Evolutionary conservation across 2,888 invertebrate genomes (phyloP).

Genomic region (Aelia acuminata): DNA sequence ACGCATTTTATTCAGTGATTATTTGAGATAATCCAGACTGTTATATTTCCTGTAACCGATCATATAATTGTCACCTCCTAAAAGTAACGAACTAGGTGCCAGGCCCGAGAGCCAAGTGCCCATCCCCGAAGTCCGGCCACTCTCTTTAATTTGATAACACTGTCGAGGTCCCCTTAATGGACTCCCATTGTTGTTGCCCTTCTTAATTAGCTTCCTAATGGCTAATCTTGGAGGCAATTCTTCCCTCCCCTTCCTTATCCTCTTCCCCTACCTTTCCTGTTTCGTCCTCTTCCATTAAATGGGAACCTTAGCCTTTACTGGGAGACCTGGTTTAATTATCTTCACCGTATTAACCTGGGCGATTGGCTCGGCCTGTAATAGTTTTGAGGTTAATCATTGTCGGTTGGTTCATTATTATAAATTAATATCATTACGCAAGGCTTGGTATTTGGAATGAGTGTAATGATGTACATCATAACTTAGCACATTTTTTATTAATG

Average conservation of each 20-base stretch:
- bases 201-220: constrained; percentile 41
- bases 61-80: no score
- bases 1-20: no score
- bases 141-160: constrained; percentile 46
- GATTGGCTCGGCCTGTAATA: neutral
- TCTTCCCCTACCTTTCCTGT: neutral
- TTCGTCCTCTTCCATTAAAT: neutral
- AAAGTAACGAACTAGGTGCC: neutral
- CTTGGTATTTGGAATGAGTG: no score
- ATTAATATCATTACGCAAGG: no score
- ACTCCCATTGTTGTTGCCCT: neutral
- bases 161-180: neutral
- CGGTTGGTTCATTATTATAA: no score
- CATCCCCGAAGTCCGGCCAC: neutral
- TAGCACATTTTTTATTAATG: no score
- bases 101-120: neutral
- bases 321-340: neutral
- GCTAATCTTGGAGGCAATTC: neutral
- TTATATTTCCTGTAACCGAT: no score
- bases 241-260: neutral
- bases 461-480: no score
- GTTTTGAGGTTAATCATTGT: neutral
- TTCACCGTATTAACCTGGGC: neutral
- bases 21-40: no score
- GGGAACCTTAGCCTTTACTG: neutral